Base-by-base conservation (phyloP, 2,888 invertebrate genomes). In the Napeogenes inachia region DNA sequence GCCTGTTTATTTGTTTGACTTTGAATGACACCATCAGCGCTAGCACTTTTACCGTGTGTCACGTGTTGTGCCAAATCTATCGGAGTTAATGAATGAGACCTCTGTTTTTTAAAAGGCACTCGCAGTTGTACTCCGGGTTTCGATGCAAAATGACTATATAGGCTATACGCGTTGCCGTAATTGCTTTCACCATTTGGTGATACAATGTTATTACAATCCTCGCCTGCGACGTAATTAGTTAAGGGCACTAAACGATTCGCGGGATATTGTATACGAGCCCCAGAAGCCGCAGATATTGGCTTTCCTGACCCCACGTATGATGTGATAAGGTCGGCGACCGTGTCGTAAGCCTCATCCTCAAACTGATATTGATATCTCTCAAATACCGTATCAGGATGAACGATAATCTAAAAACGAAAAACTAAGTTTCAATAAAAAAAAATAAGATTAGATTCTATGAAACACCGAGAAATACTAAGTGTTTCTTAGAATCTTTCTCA, bases 321-420 rank as follows among this genome's bases (percentile, higher is more conserved):
- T 5, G 97, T 97, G 68, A 98, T 97, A 61, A 99, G 92, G 82
- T 98, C 97, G 0, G 97, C 96, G 30, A 98, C 96, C 2, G 97
- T 97, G 78, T 97, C 97, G 77, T 97, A 98, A 0, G 96, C 94
- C 79, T 97, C 97, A 76, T 97, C 97, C 84, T 98, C 98, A 80
- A 98, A 97, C 78, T 97, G 96, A 81, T 96, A 98, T 79, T 98
- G 97, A 42, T 97, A 94, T 71, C 96, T 92, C 84, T 98, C 97
- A 82, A 98, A 98, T 4, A 97, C 97, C 0, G 97, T 97, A 75
- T 97, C 96, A 0, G 96, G 96, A 76, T 97, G 96, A 2, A 96
- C 92, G 2, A 96, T 92, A 67, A 95, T 94, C 96, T 96, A 78
- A 5, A 83, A 82, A 66, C 2, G 61, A 50, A 13, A 50, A 21